Evolutionary conservation across 1,140 invertebrate genomes (phyloP).

Genomic region (Magallana ariakensis): DNA sequence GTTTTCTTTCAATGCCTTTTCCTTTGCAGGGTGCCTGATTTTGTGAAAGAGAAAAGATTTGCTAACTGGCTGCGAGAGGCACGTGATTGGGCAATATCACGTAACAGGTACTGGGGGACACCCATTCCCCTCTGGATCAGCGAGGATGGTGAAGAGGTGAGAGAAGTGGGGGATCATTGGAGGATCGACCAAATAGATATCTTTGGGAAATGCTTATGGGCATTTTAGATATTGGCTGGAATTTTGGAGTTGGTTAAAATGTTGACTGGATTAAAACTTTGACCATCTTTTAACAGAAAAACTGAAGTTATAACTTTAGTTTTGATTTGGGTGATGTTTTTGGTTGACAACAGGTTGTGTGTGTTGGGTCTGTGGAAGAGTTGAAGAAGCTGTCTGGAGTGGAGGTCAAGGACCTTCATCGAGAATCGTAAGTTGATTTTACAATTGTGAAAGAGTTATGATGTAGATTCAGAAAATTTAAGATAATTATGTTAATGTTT

Average conservation of each 20-base stretch:
- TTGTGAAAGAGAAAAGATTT: constrained; percentile 99
- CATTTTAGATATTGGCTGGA: too few species aligned
- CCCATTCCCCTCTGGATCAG: constrained; percentile 99
- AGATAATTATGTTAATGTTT: too few species aligned
- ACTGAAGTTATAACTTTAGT: too few species aligned
- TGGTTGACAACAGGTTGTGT: constrained; percentile 84
- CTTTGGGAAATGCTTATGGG: too few species aligned
- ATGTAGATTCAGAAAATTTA: too few species aligned
- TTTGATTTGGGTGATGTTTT: too few species aligned
- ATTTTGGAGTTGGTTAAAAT: too few species aligned
- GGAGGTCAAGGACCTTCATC: constrained; percentile 93
- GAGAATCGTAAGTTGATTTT: constrained; percentile 86
- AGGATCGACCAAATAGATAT: too few species aligned
- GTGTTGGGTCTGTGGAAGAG: constrained; percentile 96
- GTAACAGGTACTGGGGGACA: constrained; percentile 99
- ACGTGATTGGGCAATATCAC: constrained; percentile 97
- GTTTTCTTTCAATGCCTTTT: neutral
- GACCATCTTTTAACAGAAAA: too few species aligned
- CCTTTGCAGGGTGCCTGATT: constrained; percentile 90
- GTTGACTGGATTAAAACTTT: too few species aligned
- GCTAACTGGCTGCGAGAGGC: constrained; percentile 99
- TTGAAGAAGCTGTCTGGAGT: constrained; percentile 90
- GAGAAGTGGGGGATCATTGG: neutral
- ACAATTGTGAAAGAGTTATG: too few species aligned
- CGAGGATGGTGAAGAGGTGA: constrained; percentile 92